Evolutionary conservation across 2,797 vertebrate species (phyloP), one percentile per base, ranked within the genome.

Genomic region (Coilia nasus): DNA sequence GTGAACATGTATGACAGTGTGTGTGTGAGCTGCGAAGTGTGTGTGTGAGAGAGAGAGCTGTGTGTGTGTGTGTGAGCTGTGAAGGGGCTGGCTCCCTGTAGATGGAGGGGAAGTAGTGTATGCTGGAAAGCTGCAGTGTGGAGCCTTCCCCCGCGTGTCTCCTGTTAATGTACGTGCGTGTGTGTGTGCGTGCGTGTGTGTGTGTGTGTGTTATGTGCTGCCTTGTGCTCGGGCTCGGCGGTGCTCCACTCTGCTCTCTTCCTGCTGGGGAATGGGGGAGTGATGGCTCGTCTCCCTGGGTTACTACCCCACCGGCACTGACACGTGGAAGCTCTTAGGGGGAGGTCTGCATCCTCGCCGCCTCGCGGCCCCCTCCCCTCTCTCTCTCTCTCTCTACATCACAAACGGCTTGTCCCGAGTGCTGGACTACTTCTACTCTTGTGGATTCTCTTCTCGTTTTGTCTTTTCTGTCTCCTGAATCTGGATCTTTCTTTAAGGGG

Each of bases 41-140:
- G 85, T 85, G 88, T 35, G 86, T 44, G 86, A 3, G 46, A 4
- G 46, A 4, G 46, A 4, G 46, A 4, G 46, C n/a, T 47, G 46
- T 47, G 46, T 47, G 46, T 47, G 46, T 47, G 46, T 47, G 87
- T 17, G 31, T 21, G 71, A 21, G 35, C 60, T 25, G 60, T 86
- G 89, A 86, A 87, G 89, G 87, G 85, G 86, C 85, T 87, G 85
- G 86, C 60, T 54, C 86, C 83, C 83, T 87, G 81, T 90, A 83
- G 87, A 88, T 89, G 86, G 88, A 88, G 88, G 89, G 87, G 87
- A 54, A 54, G 50, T 54, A 54, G 50, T 10, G 50, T 54, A 7
- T 54, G 50, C 50, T 10, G 50, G 50, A 90, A 87, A 83, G 83
- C 89, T 89, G 88, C 89, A 90, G 89, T 88, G 86, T 88, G 86